phyloP scores from a whole-genome alignment of 2,113 vertebrate genomes.

The Coracopsis vasa region DNA sequence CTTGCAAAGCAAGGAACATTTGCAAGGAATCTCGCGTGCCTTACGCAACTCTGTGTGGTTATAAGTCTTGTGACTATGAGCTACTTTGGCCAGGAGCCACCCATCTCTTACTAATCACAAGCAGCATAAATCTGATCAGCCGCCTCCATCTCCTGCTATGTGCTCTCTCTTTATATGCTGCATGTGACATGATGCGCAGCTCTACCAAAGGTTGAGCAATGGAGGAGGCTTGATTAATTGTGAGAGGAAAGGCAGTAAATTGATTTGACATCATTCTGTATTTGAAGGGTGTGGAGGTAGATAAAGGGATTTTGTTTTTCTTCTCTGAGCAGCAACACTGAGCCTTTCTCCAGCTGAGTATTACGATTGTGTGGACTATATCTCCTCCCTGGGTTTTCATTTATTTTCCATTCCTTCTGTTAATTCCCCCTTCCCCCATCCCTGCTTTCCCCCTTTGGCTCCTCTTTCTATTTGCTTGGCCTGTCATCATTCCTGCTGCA shows the following conservation, averaged over 20 bases:
- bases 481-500: conserved; percentile 9
- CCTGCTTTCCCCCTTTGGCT: background rate
- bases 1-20: background rate
- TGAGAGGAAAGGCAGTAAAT: conserved; percentile 20
- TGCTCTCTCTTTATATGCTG: background rate
- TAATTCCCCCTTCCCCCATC: background rate
- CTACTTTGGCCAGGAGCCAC: conserved; percentile 55
- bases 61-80: conserved; percentile 69
- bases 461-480: background rate
- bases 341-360: background rate
- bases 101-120: conserved; percentile 34
- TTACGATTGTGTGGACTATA: background rate
- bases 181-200: background rate
- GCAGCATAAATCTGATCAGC: conserved; percentile 39
- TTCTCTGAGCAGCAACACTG: background rate
- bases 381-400: background rate
- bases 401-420: background rate
- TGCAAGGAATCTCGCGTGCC: conserved; percentile 9
- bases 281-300: background rate
- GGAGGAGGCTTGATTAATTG: conserved; percentile 6
- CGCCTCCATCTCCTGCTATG: background rate
- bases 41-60: conserved; percentile 52
- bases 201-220: conserved; percentile 20
- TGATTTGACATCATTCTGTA: conserved; percentile 20
- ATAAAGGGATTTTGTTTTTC: conserved; percentile 29